Evolutionary conservation across 2,797 vertebrate species (phyloP), one percentile per base, ranked within the genome.

Genomic region (Otus scops): DNA sequence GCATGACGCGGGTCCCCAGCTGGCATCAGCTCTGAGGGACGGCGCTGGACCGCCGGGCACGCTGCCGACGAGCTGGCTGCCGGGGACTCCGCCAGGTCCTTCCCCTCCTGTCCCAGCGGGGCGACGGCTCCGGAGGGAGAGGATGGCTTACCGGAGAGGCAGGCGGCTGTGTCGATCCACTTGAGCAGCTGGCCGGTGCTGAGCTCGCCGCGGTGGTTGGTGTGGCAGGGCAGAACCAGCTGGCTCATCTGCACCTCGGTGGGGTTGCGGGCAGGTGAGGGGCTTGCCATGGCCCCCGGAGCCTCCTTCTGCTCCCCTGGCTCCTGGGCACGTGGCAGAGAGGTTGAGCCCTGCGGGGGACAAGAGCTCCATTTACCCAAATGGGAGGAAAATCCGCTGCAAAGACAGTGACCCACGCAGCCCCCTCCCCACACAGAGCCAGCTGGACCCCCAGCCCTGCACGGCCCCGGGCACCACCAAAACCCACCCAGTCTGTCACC

Each of bases 221-320:
- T 98, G 59, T 99, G 99, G 93, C 98, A 99, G 10, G 99, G 99
- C 97, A 99, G 98, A 89, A 99, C 99, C 26, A 99, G 98, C 98
- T 99, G 99, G 97, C 99, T 99, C 99, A 99, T 99, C 98, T 99
- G 99, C 57, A 99, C 99, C 97, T 99, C 99, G 0, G 99, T 99
- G 93, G 98, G 98, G 97, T 99, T 99, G 92, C 98, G 97, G 96
- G 98, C 94, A 3, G 68, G 75, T 48, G 97, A 98, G 27, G 21
- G 63, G 89, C 78, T 98, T 93, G 20, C 96, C 98, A 9, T 95
- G 97, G 98, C 96, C 97, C 96, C 97, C 17, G 1, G 12, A 1
- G 32, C 53, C 59, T 91, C 76, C 71, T 39, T 38, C 93, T 16
- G 45, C 95, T 97, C 92, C 92, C 63, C 88, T 79, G 92, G 8